phyloP scores from a whole-genome alignment of 1,140 invertebrate species.

The Diorhabda carinulata region DNA sequence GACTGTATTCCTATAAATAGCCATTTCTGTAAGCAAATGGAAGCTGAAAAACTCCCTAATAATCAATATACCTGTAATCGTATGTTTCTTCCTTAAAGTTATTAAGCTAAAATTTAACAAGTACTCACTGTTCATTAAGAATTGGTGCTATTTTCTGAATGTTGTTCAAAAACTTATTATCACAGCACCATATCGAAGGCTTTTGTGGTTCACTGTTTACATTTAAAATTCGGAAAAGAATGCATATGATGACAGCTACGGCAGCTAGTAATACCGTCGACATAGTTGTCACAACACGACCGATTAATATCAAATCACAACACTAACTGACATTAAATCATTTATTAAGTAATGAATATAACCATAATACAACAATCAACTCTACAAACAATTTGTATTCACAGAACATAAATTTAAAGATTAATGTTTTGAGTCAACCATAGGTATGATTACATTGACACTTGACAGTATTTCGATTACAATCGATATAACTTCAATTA shows the following conservation, averaged over 20 bases:
- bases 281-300: slow-evolving; percentile 51
- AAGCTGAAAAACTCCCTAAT: too few species aligned
- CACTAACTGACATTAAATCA: neutral
- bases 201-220: slow-evolving; percentile 73
- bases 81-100: slow-evolving; percentile 33
- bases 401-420: too few species aligned
- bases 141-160: slow-evolving; percentile 72
- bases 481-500: too few species aligned
- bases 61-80: too few species aligned
- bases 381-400: too few species aligned
- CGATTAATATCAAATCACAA: neutral
- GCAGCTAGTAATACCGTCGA: slow-evolving; percentile 71
- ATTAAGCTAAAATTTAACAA: slow-evolving; percentile 32
- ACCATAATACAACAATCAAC: too few species aligned
- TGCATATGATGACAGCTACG: slow-evolving; percentile 71
- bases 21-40: too few species aligned
- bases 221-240: slow-evolving; percentile 77
- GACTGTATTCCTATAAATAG: too few species aligned
- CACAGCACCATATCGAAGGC: slow-evolving; percentile 68
- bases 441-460: too few species aligned
- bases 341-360: too few species aligned
- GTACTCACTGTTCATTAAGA: slow-evolving; percentile 74
- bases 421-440: too few species aligned
- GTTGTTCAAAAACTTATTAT: slow-evolving; percentile 69
- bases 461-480: too few species aligned